A percentile compares a stretch with the other conserved stretches of the same genome.
Conservation (phyloP, 2,888 invertebrate genomes). For the Nebria brevicollis region DNA sequence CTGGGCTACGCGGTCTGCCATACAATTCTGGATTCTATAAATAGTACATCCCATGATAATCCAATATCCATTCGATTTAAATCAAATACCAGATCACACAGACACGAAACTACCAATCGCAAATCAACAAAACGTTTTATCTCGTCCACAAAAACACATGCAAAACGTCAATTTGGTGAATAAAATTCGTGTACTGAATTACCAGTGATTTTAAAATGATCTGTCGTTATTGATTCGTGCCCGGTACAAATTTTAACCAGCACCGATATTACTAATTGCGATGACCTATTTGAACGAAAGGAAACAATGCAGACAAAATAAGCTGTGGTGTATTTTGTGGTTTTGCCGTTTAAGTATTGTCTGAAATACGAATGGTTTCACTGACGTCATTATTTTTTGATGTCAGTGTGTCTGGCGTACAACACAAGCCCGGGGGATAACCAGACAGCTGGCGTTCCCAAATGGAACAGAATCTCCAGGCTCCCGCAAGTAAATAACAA, state of each 20-base stretch:
- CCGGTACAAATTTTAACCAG: too few relatives aligned
- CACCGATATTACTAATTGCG: background rate
- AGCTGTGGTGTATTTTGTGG: background rate
- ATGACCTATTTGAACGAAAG: background rate
- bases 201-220: background rate
- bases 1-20: constrained; percentile 4
- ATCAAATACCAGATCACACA: constrained; percentile 7
- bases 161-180: background rate
- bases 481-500: constrained; percentile 14
- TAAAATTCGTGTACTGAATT: background rate
- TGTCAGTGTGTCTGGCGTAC: background rate
- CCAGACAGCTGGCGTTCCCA: constrained; percentile 26
- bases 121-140: background rate
- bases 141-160: background rate
- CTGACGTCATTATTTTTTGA: constrained; percentile 2
- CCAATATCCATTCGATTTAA: constrained; percentile 26
- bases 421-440: background rate
- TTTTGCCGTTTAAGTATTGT: background rate
- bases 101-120: constrained; percentile 15
- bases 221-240: constrained; percentile 8
- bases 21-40: constrained; percentile 17
- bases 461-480: background rate
- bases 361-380: background rate
- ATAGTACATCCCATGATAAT: constrained; percentile 26
- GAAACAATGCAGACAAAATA: background rate